phyloP scores from a whole-genome alignment of 1,140 invertebrate genomes.

The Adelges cooleyi region DNA sequence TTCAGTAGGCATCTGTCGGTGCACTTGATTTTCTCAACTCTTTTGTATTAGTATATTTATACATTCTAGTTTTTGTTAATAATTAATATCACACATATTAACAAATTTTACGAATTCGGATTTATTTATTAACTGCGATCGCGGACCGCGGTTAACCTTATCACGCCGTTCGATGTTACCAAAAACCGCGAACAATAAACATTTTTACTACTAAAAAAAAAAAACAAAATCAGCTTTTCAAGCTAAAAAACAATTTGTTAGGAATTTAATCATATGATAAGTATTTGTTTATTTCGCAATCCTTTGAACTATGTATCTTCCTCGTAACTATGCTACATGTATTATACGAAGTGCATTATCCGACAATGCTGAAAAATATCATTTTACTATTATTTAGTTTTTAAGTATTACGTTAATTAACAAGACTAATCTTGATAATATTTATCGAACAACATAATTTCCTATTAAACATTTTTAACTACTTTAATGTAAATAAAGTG shows the following conservation, averaged over 20 bases:
- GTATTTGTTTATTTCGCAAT: background rate
- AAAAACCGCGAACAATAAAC: too few species aligned
- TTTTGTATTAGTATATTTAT: background rate
- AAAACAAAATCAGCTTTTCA: background rate
- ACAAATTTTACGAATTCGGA: background rate
- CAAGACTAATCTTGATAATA: constrained; percentile 23
- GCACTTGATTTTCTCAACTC: background rate
- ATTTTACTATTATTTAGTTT: too few species aligned
- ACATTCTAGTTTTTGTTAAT: background rate
- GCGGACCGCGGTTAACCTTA: too few species aligned
- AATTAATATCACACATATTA: background rate
- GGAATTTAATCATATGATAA: background rate
- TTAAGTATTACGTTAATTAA: background rate
- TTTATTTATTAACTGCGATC: too few species aligned
- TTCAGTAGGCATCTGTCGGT: background rate
- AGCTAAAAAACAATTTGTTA: background rate
- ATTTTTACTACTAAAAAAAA: too few species aligned
- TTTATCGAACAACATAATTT: constrained; percentile 7
- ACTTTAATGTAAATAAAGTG: constrained; percentile 1
- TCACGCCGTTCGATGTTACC: too few species aligned
- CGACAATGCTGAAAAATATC: too few species aligned
- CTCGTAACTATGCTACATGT: background rate
- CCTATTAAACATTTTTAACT: constrained; percentile 21
- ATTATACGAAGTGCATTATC: background rate
- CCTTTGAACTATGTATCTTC: background rate